Base-by-base conservation (phyloP, 37 sponge, comb jelly and placozoan genomes). In the Petrosia ficiformis region DNA sequence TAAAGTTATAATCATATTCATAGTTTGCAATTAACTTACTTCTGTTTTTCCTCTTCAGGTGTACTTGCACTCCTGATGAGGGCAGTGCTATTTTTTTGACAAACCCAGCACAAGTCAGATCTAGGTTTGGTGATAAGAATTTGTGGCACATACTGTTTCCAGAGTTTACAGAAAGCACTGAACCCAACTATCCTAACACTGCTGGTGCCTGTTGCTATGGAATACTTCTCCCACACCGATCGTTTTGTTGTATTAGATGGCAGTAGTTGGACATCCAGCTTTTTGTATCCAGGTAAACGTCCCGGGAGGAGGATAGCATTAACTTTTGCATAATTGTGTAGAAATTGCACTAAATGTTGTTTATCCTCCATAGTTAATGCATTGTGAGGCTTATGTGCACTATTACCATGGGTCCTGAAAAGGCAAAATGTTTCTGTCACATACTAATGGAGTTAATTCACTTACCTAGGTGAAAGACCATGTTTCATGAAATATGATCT, bases 31-130 rank as follows among this genome's bases (percentile, higher is more conserved):
- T 38, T 38, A 57, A 3, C 56, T 83, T 48, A 71, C 65, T 65
- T 30, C 37, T 71, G 63, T 61, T 83, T 89, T 8, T 74, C 64
- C 3, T 2, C 61, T 42, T 82, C 79, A 21, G 88, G 59, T 34
- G 22, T 16, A 66, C 82, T 82, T 37, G 75, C 38, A 1, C 63
- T 39, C 43, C 74, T 71, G 74, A 81, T 70, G 32, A 87, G 61
- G 24, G 67, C 60, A 16, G 32, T 26, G 26, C 77, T 76, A 48
- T 81, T 87, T 26, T 81, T 57, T 31, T 87, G 87, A 36, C 88
- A 87, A 29, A 67, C 59, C 88, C 88, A 87, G 59, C 88, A 81
- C 26, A 87, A 73, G 40, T 81, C 88, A 0, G 67, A 65, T 78
- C 70, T 81, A 16, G 77, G 81, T 57, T 86, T 80, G 66, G 70